Conservation (phyloP, 2,888 invertebrate genomes). For the Cheilosia scutellata region DNA sequence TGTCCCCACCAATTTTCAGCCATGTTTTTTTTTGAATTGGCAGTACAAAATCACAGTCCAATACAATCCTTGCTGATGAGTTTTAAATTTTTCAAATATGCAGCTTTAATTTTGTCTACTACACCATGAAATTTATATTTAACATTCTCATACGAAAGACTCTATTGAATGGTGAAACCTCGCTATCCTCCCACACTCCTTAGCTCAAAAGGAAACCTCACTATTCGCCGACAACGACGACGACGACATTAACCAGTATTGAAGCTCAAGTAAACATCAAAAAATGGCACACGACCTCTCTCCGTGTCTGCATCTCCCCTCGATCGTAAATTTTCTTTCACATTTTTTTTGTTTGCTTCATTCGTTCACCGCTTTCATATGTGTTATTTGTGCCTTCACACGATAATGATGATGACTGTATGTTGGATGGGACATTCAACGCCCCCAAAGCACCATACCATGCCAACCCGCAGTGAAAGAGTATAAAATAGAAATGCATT, state of each 20-base stretch:
- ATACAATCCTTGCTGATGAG: no score
- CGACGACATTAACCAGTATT: constrained; percentile 2
- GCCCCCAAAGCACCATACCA: not conserved
- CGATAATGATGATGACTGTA: constrained; percentile 61
- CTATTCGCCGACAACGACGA: constrained; percentile 1
- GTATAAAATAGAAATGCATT: constrained; percentile 19
- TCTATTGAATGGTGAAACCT: constrained; percentile 17
- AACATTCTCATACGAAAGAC: constrained; percentile 5
- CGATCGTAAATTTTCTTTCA: constrained; percentile 45
- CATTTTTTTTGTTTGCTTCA: not conserved
- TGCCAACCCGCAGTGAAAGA: not conserved
- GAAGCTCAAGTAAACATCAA: constrained; percentile 30
- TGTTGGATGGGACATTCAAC: constrained; percentile 24
- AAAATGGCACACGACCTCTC: constrained; percentile 43
- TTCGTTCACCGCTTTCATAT: constrained; percentile 23
- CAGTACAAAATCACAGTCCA: no score
- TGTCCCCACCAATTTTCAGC: no score
- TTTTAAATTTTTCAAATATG: no score
- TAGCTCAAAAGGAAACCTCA: constrained; percentile 5
- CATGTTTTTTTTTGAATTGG: no score
- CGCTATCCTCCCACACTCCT: constrained; percentile 5
- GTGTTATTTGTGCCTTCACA: constrained; percentile 43
- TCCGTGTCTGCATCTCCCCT: constrained; percentile 1
- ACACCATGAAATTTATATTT: constrained; percentile 13
- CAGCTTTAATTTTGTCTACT: no score